phyloP scores from a whole-genome alignment of 2,888 invertebrate genomes.

The Drosophila buzzatii region DNA sequence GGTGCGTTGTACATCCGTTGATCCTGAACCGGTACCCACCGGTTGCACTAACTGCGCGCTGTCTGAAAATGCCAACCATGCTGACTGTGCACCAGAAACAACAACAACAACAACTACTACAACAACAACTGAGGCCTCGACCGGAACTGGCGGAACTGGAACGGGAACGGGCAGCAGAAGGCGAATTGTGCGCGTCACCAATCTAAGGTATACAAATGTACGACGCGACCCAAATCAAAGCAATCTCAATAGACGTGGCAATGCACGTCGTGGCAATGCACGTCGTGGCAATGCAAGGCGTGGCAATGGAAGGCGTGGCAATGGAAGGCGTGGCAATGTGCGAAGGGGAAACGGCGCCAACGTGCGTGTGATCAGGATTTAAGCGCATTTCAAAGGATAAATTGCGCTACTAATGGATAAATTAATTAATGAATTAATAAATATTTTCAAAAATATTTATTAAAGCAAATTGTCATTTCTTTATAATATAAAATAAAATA shows the following conservation, averaged over 20 bases:
- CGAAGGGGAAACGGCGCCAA: neutral
- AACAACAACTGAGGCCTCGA: neutral
- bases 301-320: neutral
- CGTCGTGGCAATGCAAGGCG: neutral
- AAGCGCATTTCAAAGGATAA: neutral
- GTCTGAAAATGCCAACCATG: neutral
- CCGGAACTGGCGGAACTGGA: neutral
- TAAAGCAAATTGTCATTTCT: neutral
- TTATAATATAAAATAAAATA: too few relatives aligned
- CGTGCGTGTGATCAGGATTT: neutral
- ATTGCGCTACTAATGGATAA: neutral
- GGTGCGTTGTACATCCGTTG: constrained; percentile 30
- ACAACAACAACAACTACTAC: constrained; percentile 13
- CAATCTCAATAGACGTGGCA: too few relatives aligned
- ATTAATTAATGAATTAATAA: neutral
- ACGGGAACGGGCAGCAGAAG: neutral
- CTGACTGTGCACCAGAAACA: constrained; percentile 32
- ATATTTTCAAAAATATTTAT: neutral
- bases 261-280: neutral
- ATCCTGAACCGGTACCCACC: constrained; percentile 7
- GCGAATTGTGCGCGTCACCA: constrained; percentile 14
- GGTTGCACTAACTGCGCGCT: constrained; percentile 38
- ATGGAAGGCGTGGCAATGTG: neutral
- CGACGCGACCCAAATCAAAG: too few relatives aligned
- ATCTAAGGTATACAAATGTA: constrained; percentile 17